Percentiles rank a stretch among this genome's conserved stretches.
phyloP scores from a whole-genome alignment of 2,797 vertebrate species.

The Spinibarbus caldwelli region DNA sequence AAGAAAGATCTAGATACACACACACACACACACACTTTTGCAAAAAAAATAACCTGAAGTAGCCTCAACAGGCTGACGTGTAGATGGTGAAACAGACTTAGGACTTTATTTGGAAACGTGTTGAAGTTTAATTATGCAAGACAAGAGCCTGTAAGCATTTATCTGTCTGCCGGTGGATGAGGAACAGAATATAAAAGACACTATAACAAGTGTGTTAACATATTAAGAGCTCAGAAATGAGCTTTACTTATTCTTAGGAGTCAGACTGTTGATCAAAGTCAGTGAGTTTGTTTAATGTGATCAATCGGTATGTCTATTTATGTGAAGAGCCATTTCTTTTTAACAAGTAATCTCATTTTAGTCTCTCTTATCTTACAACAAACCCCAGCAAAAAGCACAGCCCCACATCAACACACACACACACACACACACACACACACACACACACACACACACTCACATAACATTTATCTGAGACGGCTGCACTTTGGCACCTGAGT shows the following conservation, averaged over 20 bases:
- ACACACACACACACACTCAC: slow-evolving; percentile 24
- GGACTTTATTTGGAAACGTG: slow-evolving; percentile 58
- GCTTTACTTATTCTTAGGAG: slow-evolving; percentile 11
- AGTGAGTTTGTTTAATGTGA: not conserved
- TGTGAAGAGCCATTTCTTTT: slow-evolving; percentile 19
- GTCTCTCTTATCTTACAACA: not conserved
- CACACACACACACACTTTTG: not conserved
- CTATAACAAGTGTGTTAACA: slow-evolving; percentile 7
- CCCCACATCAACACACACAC: slow-evolving; percentile 24
- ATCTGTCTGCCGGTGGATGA: slow-evolving; percentile 12
- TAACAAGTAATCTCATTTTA: slow-evolving; percentile 11
- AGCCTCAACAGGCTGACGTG: slow-evolving; percentile 68
- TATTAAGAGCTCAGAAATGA: not conserved
- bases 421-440: slow-evolving; percentile 32
- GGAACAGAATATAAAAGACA: not conserved
- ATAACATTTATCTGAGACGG: slow-evolving; percentile 70
- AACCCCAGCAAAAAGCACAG: not conserved
- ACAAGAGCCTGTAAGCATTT: slow-evolving; percentile 8
- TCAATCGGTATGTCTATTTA: not conserved
- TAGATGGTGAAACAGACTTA: slow-evolving; percentile 70
- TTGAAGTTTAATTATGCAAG: slow-evolving; percentile 48
- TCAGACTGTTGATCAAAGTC: not conserved
- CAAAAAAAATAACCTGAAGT: slow-evolving; percentile 39
- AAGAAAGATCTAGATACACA: not conserved
- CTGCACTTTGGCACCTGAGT: slow-evolving; percentile 79